phyloP scores from a whole-genome alignment of 2,888 invertebrate genomes.

The Cactoblastis cactorum region DNA sequence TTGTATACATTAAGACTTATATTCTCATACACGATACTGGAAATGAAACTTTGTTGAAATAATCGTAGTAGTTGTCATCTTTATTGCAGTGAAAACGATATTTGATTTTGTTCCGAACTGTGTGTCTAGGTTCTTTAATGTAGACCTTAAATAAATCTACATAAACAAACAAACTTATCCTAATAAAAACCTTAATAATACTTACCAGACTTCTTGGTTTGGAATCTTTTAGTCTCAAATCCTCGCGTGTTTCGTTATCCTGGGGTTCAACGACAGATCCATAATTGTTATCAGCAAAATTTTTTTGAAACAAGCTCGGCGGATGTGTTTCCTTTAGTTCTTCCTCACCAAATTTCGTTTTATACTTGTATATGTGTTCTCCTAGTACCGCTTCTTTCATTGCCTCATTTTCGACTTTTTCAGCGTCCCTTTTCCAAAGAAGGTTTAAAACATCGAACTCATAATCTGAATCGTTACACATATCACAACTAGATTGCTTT shows the following conservation, averaged over 20 bases:
- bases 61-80: too few species aligned
- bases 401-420: conserved; percentile 22
- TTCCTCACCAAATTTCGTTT: conserved; percentile 24
- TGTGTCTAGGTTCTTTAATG: too few species aligned
- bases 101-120: too few species aligned
- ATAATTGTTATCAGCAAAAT: neutral
- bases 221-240: neutral
- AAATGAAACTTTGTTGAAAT: too few species aligned
- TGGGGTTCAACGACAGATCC: neutral
- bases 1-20: too few species aligned
- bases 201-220: neutral
- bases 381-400: conserved; percentile 33
- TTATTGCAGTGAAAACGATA: too few species aligned
- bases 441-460: conserved; percentile 33
- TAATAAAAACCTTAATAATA: too few species aligned
- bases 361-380: conserved; percentile 40
- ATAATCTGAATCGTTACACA: conserved; percentile 37
- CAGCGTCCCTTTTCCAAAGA: conserved; percentile 19
- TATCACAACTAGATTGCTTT: neutral
- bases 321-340: conserved; percentile 17
- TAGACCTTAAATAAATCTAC: too few species aligned
- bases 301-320: neutral
- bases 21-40: too few species aligned
- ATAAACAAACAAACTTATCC: too few species aligned
- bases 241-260: neutral